Percentiles rank a stretch among this genome's conserved stretches.
Evolutionary conservation across 2,797 vertebrate species (phyloP).

Genomic region (Melopsittacus undulatus): DNA sequence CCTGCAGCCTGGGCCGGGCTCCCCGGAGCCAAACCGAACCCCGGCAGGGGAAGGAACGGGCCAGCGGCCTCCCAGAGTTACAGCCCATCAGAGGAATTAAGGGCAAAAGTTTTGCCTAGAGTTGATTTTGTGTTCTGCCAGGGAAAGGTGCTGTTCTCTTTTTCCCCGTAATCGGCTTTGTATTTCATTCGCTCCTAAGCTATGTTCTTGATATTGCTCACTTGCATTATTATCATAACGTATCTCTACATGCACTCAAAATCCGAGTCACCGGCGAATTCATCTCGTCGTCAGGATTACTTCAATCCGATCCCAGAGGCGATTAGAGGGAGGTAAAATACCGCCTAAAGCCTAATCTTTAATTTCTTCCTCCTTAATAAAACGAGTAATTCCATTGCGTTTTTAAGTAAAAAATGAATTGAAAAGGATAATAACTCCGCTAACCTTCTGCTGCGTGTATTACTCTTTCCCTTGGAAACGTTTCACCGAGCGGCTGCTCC

Average conservation of each 20-base stretch:
- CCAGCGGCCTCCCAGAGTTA: neutral
- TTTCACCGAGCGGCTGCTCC: neutral
- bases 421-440: conserved; percentile 46
- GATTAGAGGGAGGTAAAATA: conserved; percentile 44
- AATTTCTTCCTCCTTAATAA: conserved; percentile 60
- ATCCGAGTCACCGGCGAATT: conserved; percentile 38
- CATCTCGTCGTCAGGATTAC: conserved; percentile 53
- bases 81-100: neutral
- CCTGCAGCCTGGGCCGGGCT: neutral
- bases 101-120: conserved; percentile 13
- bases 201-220: conserved; percentile 66
- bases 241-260: conserved; percentile 44
- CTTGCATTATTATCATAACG: conserved; percentile 55
- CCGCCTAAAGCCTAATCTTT: conserved; percentile 57
- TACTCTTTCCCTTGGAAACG: conserved; percentile 19
- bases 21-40: neutral
- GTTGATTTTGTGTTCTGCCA: neutral
- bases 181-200: conserved; percentile 62
- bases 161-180: conserved; percentile 48
- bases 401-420: conserved; percentile 59
- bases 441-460: conserved; percentile 55
- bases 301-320: conserved; percentile 54
- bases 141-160: conserved; percentile 50
- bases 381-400: conserved; percentile 50
- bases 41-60: neutral